These are phyloP conservation scores for Vespertilio murinus DNA, from an alignment of 2,797 vertebrate genomes.

Conservation along the genomic window DNA sequence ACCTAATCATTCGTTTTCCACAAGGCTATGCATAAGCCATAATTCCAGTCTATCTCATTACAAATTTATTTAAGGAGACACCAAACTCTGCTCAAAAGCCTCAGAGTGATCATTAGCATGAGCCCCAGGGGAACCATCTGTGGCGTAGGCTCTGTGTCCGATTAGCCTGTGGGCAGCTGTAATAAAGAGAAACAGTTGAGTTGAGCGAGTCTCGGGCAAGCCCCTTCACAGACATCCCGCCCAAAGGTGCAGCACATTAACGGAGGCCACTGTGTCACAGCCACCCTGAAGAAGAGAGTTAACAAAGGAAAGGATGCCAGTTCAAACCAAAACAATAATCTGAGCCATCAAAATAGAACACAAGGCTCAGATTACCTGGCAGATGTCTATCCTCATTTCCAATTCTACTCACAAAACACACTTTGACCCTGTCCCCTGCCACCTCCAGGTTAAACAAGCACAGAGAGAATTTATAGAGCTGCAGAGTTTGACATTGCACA, in stretches of 20 bases:
- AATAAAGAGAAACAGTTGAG: background rate
- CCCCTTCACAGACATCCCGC: background rate
- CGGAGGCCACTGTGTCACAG: background rate
- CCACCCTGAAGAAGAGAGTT: background rate
- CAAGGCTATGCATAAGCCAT: background rate
- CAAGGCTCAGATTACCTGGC: background rate
- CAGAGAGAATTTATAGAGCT: accelerated
- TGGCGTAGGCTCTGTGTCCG: background rate
- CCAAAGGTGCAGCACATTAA: background rate
- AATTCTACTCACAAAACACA: background rate
- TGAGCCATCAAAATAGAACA: background rate
- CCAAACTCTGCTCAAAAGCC: background rate
- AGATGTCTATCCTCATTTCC: background rate
- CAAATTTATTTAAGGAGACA: background rate
- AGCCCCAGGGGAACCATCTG: background rate
- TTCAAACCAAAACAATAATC: background rate
- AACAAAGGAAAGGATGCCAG: background rate
- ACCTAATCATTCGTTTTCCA: background rate
- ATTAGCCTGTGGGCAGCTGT: background rate
- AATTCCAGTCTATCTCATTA: background rate
- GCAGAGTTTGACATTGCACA: accelerated
- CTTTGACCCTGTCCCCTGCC: accelerated
- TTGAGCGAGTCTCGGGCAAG: background rate
- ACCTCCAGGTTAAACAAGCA: background rate
- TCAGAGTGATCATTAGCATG: background rate